Base-by-base conservation (phyloP, 2,113 vertebrate species). In the Chaetops frenatus region DNA sequence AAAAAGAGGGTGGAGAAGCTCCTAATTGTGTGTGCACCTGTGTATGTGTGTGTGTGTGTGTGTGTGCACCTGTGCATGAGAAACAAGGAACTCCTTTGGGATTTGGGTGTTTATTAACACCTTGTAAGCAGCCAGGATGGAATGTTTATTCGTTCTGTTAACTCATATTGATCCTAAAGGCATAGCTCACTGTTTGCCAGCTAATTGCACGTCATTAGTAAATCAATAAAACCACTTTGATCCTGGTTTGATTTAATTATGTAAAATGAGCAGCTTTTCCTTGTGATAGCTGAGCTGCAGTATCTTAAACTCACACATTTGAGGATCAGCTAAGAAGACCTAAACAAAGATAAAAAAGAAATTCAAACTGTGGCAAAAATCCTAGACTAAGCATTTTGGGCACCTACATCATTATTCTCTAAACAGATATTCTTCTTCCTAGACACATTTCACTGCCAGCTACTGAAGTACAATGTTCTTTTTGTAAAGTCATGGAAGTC, bases 181-280 rank as follows among this genome's bases (percentile, higher is more conserved):
- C 74, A 90, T 33, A 90, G 67, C 48, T 73, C 38, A 58, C 80
- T 70, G 38, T 76, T 93, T 88, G 33, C 38, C 38, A 61, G 40
- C 76, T 93, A 95, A 95, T 90, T 95, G 54, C 24, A 78, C 2
- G 47, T 81, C 94, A 95, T 95, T 94, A 93, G 71, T 66, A 93
- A 95, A 93, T 95, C 92, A 77, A 90, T 96, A 93, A 88, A 96
- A 88, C 42, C 35, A 74, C 72, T 94, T 86, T 6, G 12, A 81
- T 81, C 33, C 38, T 58, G 51, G 66, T 93, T 90, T 90, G 33
- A 27, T 86, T 88, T 90, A 94, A 94, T 92, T 92, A 58, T 0
- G 0, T 62, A 58, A 95, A 93, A 62, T 90, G 67, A 96, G 47
- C 36, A 83, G 42, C 33, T 96, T 93, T 86, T 90, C 67, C 42